phyloP scores from a whole-genome alignment of 2,113 vertebrate species.

The Vulpes ferrilata region DNA sequence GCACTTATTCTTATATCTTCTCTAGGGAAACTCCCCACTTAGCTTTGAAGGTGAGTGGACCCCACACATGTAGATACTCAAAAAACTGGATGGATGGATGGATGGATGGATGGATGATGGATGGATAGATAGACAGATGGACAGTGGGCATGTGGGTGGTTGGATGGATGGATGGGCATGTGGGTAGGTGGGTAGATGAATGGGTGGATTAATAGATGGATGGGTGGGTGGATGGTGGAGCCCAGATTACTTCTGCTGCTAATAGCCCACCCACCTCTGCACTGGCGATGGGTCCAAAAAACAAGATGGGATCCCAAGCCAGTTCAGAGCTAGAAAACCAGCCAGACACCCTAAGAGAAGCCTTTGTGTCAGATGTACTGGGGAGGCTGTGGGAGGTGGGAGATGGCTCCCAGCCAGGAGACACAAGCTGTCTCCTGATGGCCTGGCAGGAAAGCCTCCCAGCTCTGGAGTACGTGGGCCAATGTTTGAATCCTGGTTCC shows the following conservation, averaged over 20 bases:
- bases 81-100: too few species aligned
- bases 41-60: not conserved
- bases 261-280: constrained; percentile 22
- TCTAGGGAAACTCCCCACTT: not conserved
- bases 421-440: constrained; percentile 40
- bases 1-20: not conserved
- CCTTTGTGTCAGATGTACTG: not conserved
- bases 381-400: not conserved
- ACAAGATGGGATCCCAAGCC: constrained; percentile 24
- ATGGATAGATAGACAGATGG: too few species aligned
- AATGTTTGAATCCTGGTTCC: not conserved
- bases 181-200: not conserved
- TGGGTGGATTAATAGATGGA: not conserved
- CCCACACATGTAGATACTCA: not conserved
- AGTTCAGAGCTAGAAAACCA: constrained; percentile 35
- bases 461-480: not conserved
- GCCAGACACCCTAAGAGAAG: constrained; percentile 18
- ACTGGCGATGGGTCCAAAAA: constrained; percentile 14
- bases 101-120: rapidly evolving
- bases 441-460: constrained; percentile 3
- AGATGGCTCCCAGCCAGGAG: constrained; percentile 49
- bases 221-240: not conserved
- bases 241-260: constrained; percentile 3
- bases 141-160: too few species aligned
- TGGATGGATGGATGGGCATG: rapidly evolving